Base-by-base conservation (phyloP, 2,113 vertebrate species). In the Podarcis raffonei region DNA sequence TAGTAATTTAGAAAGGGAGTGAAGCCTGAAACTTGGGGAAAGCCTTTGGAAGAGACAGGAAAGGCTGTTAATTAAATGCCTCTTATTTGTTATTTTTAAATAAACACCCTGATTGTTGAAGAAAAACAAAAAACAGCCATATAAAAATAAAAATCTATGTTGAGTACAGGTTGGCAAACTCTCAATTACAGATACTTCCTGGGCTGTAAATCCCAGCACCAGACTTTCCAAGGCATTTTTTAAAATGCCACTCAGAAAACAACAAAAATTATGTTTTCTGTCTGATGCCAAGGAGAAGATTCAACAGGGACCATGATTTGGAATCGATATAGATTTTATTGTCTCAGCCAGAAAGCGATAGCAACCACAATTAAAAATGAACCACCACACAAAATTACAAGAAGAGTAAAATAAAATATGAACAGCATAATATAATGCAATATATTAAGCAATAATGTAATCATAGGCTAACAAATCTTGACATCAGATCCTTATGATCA, bases 101-200 rank as follows among this genome's bases (percentile, higher is more conserved):
- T 78, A 53, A 8, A 62, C 25, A 66, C 25, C 57, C 32, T 81
- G 48, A 88, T 66, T 84, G 68, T 53, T 37, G 80, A 32, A n/a
- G 71, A 89, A 91, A 5, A 16, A 2, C 4, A 0, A 13, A 37
- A 59, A 66, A 12, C 57, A 32, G 9, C 22, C 25, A 22, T 82
- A 2, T 65, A 0, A 0, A 0, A 0, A 53, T 86, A 13, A 35
- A 88, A 25, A 12, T 83, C 72, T 86, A 18, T 65, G 4, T 66
- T 84, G 78, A 53, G 1, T 79, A 20, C n/a, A 27, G 35, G 18
- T 32, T 76, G 6, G 37, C 88, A 87, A 23, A 65, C 8, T 87
- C 32, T 30, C 25, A 75, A 57, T 84, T 65, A 90, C 78, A 6
- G 4, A 11, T 4, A 75, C 8, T 78, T 32, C 25, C n/a, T 77